phyloP scores from a whole-genome alignment of 2,113 vertebrate genomes.

The Prolemur simus region DNA sequence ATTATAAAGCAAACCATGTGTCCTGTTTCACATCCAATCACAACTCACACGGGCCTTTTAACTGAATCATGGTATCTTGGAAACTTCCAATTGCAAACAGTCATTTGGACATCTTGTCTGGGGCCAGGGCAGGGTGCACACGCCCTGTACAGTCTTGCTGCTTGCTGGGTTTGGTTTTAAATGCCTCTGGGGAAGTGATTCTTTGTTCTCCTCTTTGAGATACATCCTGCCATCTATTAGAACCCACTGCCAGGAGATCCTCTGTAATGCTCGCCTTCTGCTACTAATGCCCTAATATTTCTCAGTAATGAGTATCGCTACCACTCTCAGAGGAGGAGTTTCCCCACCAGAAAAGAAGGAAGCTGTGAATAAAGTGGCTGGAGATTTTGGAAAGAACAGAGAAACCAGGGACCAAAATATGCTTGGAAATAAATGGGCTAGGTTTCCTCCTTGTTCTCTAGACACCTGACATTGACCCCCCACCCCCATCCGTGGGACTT shows the following conservation, averaged over 20 bases:
- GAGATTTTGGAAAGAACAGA: neutral
- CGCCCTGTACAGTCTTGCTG: neutral
- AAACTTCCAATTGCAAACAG: constrained; percentile 22
- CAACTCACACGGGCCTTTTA: neutral
- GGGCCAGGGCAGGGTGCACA: neutral
- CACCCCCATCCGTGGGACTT: neutral
- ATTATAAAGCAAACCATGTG: constrained; percentile 58
- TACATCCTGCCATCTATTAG: neutral
- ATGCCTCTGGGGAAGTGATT: neutral
- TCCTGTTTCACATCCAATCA: constrained; percentile 26
- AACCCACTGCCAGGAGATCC: neutral
- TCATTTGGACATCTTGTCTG: neutral
- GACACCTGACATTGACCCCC: neutral
- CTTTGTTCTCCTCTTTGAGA: neutral
- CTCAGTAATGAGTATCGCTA: neutral
- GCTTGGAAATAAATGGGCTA: neutral
- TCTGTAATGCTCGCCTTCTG: neutral
- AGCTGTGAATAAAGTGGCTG: neutral
- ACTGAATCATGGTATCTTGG: constrained; percentile 1
- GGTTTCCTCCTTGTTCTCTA: neutral
- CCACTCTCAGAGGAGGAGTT: neutral
- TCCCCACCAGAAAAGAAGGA: neutral
- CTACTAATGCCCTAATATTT: neutral
- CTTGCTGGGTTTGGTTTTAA: neutral
- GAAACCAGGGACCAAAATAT: neutral